Base-by-base conservation (phyloP, 2,797 vertebrate genomes). In the Typhlichthys subterraneus region DNA sequence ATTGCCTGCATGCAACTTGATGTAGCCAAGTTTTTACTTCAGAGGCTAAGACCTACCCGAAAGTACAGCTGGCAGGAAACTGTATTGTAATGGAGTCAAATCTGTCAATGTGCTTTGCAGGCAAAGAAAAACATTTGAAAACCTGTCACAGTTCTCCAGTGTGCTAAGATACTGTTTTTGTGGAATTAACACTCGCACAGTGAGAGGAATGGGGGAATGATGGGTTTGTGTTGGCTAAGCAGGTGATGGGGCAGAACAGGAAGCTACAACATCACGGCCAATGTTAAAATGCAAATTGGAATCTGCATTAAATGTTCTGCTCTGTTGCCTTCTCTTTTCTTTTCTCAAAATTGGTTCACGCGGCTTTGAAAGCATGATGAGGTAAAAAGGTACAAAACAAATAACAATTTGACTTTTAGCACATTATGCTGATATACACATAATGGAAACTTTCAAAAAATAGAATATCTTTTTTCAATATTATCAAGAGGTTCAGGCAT, bases 231-330 rank as follows among this genome's bases (percentile, higher is more conserved):
- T 66, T 81, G 62, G 69, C 61, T 69, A 61, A 42, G 15, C 42
- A 61, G 66, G 55, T 57, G 13, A 71, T 60, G 52, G 73, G 53
- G 70, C 61, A 42, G 56, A 45, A 69, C 33, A 59, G 46, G 64
- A 76, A 66, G 52, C 23, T 63, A 7, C 62, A 3, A 38, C 59
- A 72, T 66, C 61, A 64, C 31, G 19, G 63, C 71, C 73, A 77
- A 73, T 65, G 65, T 73, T 33, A 57, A 62, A 73, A 79, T 63
- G 23, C 66, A 77, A 77, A 70, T 63, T 57, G 57, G 85, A 83
- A 79, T 75, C 67, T 83, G 79, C 70, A 59, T 65, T 70, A 61
- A 79, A 83, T 88, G 86, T 89, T 85, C 77, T 83, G 72, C 77
- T 70, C 61, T 49, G 59, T 69, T 75, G 53, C 63, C 72, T 80